phyloP scores from a whole-genome alignment of 2,113 vertebrate species.

The Myxocyprinus asiaticus region DNA sequence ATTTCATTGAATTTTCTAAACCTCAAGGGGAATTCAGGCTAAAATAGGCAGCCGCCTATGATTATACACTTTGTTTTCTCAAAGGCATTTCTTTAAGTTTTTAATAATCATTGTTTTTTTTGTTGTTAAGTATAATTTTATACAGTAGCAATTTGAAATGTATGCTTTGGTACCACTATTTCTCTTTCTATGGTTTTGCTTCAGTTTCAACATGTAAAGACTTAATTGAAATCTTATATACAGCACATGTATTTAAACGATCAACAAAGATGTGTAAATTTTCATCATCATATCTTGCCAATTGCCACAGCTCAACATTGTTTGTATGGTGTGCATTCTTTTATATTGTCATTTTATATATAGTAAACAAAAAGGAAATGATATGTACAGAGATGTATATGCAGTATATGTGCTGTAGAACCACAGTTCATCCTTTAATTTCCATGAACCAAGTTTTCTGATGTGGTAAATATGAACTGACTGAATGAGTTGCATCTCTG shows the following conservation, averaged over 20 bases:
- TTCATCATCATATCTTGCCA: constrained; percentile 90
- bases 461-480: constrained; percentile 91
- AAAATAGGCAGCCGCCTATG: constrained; percentile 30
- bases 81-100: constrained; percentile 64
- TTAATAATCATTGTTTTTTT: constrained; percentile 80
- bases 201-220: constrained; percentile 70
- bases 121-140: constrained; percentile 37
- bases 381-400: constrained; percentile 73
- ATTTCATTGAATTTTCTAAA: constrained; percentile 41
- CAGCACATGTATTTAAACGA: constrained; percentile 86
- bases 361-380: constrained; percentile 64
- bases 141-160: constrained; percentile 85
- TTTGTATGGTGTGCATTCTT: constrained; percentile 99
- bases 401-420: constrained; percentile 94
- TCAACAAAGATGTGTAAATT: constrained; percentile 89
- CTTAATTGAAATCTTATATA: constrained; percentile 71
- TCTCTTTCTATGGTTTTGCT: constrained; percentile 72
- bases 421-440: constrained; percentile 78
- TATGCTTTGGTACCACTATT: constrained; percentile 91
- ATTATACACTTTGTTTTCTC: constrained; percentile 42
- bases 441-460: constrained; percentile 90
- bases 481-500: constrained; percentile 85
- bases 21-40: constrained; percentile 22
- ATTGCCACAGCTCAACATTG: constrained; percentile 90
- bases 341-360: constrained; percentile 99